Conservation (phyloP, 2,888 invertebrate species). For the Colostygia pectinataria region DNA sequence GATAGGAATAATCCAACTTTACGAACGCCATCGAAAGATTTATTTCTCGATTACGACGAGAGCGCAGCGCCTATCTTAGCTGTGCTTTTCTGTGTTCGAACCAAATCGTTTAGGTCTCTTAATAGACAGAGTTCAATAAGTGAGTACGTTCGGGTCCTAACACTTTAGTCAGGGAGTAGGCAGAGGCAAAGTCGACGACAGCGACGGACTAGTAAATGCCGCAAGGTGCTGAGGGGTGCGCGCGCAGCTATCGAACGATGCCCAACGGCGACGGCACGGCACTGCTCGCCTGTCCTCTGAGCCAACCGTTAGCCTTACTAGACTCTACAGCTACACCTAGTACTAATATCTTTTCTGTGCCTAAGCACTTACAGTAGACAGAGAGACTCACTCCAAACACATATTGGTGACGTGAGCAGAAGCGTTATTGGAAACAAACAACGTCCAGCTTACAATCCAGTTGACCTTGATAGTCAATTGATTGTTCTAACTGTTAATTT, state of each 20-base stretch:
- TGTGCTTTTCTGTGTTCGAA: conserved; percentile 36
- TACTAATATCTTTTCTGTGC: no score
- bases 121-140: no score
- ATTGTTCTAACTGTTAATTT: no score
- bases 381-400: not conserved
- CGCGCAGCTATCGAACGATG: conserved; percentile 71
- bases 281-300: conserved; percentile 30
- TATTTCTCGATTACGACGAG: conserved; percentile 37
- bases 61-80: conserved; percentile 38
- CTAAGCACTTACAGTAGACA: no score
- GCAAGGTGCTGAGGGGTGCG: conserved; percentile 48
- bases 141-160: conserved; percentile 17
- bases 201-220: conserved; percentile 43
- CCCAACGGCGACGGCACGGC: conserved; percentile 28
- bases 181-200: conserved; percentile 28
- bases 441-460: no score
- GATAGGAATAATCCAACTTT: no score
- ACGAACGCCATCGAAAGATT: conserved; percentile 26
- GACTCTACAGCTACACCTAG: conserved; percentile 1
- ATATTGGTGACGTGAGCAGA: not conserved
- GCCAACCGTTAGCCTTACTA: conserved; percentile 26
- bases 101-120: conserved; percentile 29
- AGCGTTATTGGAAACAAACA: not conserved
- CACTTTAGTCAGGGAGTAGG: not conserved
- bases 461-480: no score